Conservation (phyloP, 2,797 vertebrate genomes). For the Bradypodion pumilum region DNA sequence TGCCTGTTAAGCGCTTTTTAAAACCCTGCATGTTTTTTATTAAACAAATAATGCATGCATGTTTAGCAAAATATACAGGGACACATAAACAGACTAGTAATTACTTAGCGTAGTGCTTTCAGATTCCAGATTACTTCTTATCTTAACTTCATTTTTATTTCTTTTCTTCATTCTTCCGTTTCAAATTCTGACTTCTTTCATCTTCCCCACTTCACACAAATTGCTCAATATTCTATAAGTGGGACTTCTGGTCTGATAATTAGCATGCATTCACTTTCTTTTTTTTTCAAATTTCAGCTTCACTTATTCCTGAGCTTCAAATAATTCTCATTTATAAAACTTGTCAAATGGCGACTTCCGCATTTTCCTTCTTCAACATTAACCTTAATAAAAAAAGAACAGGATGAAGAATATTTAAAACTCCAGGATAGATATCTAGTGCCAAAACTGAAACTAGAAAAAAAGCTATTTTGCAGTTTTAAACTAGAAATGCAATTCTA, state of each 20-base stretch:
- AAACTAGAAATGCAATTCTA: conserved; percentile 76
- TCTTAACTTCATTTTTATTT: conserved; percentile 96
- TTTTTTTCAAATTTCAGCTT: conserved; percentile 95
- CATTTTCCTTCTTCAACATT: conserved; percentile 98
- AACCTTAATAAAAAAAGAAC: conserved; percentile 99
- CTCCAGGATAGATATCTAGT: conserved; percentile 86
- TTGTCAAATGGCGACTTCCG: conserved; percentile 97
- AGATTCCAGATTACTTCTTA: conserved; percentile 99
- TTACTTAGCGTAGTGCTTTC: conserved; percentile 97
- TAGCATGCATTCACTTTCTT: conserved; percentile 95
- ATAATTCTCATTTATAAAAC: conserved; percentile 95
- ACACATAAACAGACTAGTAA: conserved; percentile 97
- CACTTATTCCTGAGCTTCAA: conserved; percentile 98
- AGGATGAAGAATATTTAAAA: conserved; percentile 98
- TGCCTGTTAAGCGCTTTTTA: conserved; percentile 80
- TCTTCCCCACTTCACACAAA: conserved; percentile 89
- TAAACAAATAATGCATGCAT: conserved; percentile 88
- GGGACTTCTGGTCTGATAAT: conserved; percentile 91
- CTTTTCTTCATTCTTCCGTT: conserved; percentile 99
- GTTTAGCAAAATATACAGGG: conserved; percentile 88
- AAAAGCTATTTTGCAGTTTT: conserved; percentile 68
- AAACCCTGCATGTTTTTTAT: conserved; percentile 82
- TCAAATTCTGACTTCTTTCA: conserved; percentile 93
- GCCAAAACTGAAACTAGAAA: conserved; percentile 84
- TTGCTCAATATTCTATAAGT: conserved; percentile 88